These are phyloP conservation scores for Sminthopsis crassicaudata DNA, from an alignment of 2,113 vertebrate species.

Conservation along the genomic window DNA sequence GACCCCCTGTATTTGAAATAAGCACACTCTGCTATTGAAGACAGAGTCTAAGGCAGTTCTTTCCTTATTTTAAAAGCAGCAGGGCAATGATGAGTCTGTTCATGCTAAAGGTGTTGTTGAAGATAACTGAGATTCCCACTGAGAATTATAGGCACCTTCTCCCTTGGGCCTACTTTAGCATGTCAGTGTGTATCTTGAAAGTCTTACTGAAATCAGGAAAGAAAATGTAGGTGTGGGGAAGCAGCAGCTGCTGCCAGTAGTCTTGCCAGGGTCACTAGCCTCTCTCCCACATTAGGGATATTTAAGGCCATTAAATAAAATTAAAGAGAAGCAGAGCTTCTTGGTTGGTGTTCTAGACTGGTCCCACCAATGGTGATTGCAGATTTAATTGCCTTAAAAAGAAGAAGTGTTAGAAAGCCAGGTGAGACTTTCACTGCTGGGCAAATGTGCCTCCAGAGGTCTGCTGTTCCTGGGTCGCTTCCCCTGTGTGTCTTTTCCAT, in stretches of 20 bases:
- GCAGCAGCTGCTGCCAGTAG: neutral
- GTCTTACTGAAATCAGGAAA: neutral
- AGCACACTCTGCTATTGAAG: neutral
- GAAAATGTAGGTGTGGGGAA: neutral
- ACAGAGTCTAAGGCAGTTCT: neutral
- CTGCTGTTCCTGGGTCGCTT: neutral
- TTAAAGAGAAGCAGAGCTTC: neutral
- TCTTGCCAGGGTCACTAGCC: neutral
- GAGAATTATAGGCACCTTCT: neutral
- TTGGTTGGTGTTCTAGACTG: neutral
- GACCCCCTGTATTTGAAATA: constrained; percentile 11
- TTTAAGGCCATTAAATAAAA: neutral
- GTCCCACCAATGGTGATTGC: neutral
- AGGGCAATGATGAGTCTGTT: neutral
- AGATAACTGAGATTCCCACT: neutral
- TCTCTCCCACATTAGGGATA: neutral
- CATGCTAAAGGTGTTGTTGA: neutral
- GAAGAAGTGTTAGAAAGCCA: neutral
- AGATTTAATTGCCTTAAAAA: neutral
- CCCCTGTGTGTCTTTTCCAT: neutral
- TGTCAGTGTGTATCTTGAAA: neutral
- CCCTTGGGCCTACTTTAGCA: neutral
- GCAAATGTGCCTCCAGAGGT: neutral
- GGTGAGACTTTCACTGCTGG: neutral
- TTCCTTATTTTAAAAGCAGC: neutral